Conservation (phyloP, 2,113 vertebrate species). For the Prolemur simus region DNA sequence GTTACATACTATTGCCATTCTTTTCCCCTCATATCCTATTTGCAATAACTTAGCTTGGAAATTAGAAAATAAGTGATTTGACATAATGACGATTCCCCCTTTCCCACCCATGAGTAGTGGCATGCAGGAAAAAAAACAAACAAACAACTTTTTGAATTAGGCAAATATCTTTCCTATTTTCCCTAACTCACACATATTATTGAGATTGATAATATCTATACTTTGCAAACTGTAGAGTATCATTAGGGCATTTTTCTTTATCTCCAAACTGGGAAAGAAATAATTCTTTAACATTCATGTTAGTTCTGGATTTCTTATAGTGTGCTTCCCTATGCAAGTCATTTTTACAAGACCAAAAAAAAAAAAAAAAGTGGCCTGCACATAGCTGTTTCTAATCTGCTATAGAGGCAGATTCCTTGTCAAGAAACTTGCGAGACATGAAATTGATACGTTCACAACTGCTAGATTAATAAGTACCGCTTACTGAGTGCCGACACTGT, state of each 20-base stretch:
- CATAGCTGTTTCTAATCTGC: background rate
- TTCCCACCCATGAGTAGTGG: too few relatives aligned
- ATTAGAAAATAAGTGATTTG: background rate
- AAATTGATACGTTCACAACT: background rate
- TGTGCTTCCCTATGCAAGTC: background rate
- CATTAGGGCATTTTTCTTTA: background rate
- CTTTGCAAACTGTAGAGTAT: background rate
- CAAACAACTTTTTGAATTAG: background rate
- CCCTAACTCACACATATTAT: background rate
- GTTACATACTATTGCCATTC: accelerated
- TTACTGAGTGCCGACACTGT: accelerated
- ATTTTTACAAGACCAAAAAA: background rate
- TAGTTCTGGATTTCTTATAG: background rate
- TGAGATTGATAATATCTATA: background rate
- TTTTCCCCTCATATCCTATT: background rate
- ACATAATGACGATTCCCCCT: background rate
- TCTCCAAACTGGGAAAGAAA: background rate
- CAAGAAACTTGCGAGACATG: background rate
- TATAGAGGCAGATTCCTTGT: background rate
- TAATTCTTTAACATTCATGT: background rate
- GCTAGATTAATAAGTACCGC: background rate
- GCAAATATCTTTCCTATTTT: background rate
- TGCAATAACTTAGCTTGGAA: background rate
- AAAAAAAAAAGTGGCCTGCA: background rate
- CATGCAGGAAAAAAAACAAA: background rate